Evolutionary conservation across 37 sponge, comb jelly and placozoan genomes (phyloP), one percentile per base, ranked within the genome.

Genomic region (Amphimedon queenslandica): DNA sequence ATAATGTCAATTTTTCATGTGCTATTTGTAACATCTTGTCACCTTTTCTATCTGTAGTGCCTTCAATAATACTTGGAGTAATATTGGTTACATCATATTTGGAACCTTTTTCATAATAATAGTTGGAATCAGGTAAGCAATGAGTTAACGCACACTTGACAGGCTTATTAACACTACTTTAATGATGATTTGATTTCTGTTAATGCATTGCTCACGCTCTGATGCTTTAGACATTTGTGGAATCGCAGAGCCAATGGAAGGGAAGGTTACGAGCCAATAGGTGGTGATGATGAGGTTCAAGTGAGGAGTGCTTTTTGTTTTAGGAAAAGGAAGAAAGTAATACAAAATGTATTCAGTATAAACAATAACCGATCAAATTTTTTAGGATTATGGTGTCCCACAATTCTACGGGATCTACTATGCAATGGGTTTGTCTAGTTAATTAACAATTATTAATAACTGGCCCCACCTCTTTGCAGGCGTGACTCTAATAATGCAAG

Each of bases 381-480:
- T 66, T 31, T 51, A 89, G 82, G 63, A 37, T 1, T 63, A 77
- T 29, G 93, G 93, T 37, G 55, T 93, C 2, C 92, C 96, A 13
- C 93, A 96, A 64, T 85, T 79, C 71, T 92, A 75, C 76, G 96
- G 96, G 13, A 72, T 96, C n/a, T 96, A 88, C 76, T 89, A 83
- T 76, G 87, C 88, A 1, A 73, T 92, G 89, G 89, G 84, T 41
- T 18, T 47, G 53, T 13, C 8, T 47, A 18, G 53, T 47, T 18
- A 18, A 47, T 18, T 18, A 18, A 47, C 53, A 47, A 8, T 23
- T 8, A 67, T 11, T 36, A 4, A 30, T 33, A 23, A 8, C 5
- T 33, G 20, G 6, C 11, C 27, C 11, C 24, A 25, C 32, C 4
- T 51, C 39, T 8, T 47, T 28, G 24, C 65, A 87, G 88, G 70